Conservation (phyloP, 2,888 invertebrate genomes). For the Lepidocyrtinus sp. region DNA sequence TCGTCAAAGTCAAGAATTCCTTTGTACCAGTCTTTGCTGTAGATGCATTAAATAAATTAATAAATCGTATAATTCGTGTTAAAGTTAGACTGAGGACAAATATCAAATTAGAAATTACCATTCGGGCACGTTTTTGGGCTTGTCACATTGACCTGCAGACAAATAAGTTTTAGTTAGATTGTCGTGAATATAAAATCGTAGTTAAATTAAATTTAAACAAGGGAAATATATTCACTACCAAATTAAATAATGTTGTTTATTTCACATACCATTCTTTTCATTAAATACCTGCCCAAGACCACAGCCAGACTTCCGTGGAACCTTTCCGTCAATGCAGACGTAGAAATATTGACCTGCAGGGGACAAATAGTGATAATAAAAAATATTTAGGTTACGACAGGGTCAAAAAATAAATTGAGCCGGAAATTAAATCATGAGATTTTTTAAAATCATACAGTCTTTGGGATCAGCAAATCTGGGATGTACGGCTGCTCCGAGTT, state of each 20-base stretch:
- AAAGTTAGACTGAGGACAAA: neutral
- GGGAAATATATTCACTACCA: too few species aligned
- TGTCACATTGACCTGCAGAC: conserved; percentile 88
- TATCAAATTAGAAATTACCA: conserved; percentile 78
- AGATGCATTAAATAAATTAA: conserved; percentile 43
- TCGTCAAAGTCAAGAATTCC: conserved; percentile 86
- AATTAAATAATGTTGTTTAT: too few species aligned
- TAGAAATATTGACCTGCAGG: conserved; percentile 80
- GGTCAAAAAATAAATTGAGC: too few species aligned
- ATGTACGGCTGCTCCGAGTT: conserved; percentile 74
- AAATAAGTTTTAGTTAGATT: too few species aligned
- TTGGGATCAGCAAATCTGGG: conserved; percentile 90
- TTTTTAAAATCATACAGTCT: too few species aligned
- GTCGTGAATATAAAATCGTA: too few species aligned
- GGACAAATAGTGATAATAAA: neutral
- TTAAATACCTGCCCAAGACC: conserved; percentile 79
- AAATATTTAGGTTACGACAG: too few species aligned
- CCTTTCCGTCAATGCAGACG: conserved; percentile 87
- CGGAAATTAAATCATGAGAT: too few species aligned
- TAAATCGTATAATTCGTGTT: neutral
- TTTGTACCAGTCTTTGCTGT: conserved; percentile 92
- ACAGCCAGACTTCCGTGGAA: conserved; percentile 56
- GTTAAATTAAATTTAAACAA: too few species aligned
- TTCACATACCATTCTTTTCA: conserved; percentile 81
- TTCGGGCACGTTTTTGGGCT: conserved; percentile 90